phyloP scores from a whole-genome alignment of 2,113 vertebrate genomes.

The Lamprotornis superbus region DNA sequence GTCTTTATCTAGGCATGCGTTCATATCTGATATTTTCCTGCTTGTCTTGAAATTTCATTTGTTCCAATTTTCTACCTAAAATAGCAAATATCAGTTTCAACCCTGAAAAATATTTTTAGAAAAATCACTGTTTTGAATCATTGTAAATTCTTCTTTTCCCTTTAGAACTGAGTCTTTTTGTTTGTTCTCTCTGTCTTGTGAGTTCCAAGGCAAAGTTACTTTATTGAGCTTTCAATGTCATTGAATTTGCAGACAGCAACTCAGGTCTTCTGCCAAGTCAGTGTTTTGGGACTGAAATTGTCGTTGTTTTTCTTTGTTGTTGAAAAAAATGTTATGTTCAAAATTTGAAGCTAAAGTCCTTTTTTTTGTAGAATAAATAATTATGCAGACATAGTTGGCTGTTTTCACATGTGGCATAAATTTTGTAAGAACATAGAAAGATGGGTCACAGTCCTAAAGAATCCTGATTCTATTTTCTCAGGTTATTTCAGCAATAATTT shows the following conservation, averaged over 20 bases:
- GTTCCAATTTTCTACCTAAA: background rate
- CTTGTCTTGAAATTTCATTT: background rate
- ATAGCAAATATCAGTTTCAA: background rate
- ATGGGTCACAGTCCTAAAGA: background rate
- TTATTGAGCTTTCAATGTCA: slow-evolving; percentile 10
- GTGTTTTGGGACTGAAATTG: slow-evolving; percentile 4
- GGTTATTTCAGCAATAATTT: background rate
- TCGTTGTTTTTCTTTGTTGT: background rate
- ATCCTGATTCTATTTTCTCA: background rate
- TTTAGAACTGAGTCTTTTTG: background rate
- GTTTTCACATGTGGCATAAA: background rate
- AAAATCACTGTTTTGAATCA: background rate
- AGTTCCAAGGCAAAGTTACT: background rate
- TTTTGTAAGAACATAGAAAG: background rate
- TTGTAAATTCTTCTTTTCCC: background rate
- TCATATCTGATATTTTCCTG: background rate
- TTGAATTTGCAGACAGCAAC: background rate
- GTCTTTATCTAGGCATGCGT: background rate
- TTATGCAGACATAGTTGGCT: background rate
- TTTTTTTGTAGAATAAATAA: background rate
- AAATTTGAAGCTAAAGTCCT: background rate
- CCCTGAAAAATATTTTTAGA: background rate
- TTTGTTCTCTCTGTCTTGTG: background rate
- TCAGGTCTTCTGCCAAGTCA: slow-evolving; percentile 9
- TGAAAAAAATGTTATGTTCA: background rate